Base-by-base conservation (phyloP, 2,888 invertebrate species). In the Rotaria magnacalcarata region DNA sequence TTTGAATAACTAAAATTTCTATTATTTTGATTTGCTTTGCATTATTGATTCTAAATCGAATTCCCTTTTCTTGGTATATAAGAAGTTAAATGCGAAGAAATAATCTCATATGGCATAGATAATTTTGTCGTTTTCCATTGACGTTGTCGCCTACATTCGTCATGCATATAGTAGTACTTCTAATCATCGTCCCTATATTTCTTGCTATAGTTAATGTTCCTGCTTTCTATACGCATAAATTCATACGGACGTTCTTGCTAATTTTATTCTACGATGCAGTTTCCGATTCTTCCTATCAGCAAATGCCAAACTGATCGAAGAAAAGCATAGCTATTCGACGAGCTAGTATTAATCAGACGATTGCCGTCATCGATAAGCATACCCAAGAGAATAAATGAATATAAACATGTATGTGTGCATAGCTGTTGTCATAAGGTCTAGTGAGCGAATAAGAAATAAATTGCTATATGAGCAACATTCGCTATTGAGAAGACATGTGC, bases 231-330 rank as follows among this genome's bases (percentile, higher is more conserved):
- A 67, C 4, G 34, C 6, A 67, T 34, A 34, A 34, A 34, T 67
- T 6, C 27, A 41, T 67, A 34, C 11, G 34, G 3, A 67, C 19
- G 27, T 14, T 27, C 34, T 6, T 54, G 54, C 54, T 54, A 54
- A 54, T 54, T 34, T 34, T 67, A 16, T 34, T 67, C 34, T 67
- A 16, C 34, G 6, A 67, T 67, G 19, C 11, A 16, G 34, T 41
- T 67, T 67, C 67, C 67, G 67, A 67, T 41, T 67, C 34, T 67
- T 67, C 67, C 14, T 34, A 67, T 67, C 27, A 67, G 67, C 19
- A 67, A 67, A 67, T 67, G 67, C 34, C 67, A 67, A 34, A 19
- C 7, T 41, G 67, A 67, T 67, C 67, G 67, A 8, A 67, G 19
- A 60, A 41, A 67, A 67, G 67, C 27, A 67, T 6, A 4, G 7